Conservation (phyloP, 2,113 vertebrate species). For the Mastomys coucha region DNA sequence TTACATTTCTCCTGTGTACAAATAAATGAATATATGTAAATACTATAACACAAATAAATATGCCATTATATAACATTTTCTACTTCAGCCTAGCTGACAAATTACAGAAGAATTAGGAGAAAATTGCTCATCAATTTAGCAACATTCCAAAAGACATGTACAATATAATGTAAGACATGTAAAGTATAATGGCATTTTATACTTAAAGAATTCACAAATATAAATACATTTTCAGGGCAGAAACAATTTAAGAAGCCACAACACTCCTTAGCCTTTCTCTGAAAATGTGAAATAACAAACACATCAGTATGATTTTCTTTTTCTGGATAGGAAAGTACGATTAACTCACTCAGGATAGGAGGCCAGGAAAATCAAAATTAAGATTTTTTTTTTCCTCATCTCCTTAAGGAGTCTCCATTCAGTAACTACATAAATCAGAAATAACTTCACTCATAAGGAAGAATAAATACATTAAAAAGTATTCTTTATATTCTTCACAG, state of each 20-base stretch:
- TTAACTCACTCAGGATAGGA: slow-evolving; percentile 64
- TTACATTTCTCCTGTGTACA: background rate
- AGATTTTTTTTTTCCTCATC: background rate
- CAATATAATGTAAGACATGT: too few relatives aligned
- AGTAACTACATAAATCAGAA: background rate
- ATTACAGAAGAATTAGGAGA: background rate
- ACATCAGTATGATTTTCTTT: slow-evolving; percentile 73
- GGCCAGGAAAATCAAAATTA: background rate
- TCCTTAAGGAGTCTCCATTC: background rate
- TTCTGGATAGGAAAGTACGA: slow-evolving; percentile 62
- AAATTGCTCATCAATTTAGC: slow-evolving; percentile 31
- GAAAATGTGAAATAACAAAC: slow-evolving; percentile 69
- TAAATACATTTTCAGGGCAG: slow-evolving; percentile 55
- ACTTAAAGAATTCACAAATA: slow-evolving; percentile 56
- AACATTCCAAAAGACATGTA: slow-evolving; percentile 28
- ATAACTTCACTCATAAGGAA: background rate
- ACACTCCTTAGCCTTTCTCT: slow-evolving; percentile 36
- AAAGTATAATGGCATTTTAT: slow-evolving; percentile 27
- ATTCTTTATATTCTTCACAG: background rate
- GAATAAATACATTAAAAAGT: background rate
- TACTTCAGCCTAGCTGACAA: slow-evolving; percentile 6
- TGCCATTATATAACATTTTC: slow-evolving; percentile 18
- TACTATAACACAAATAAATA: slow-evolving; percentile 17
- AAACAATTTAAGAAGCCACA: slow-evolving; percentile 63
- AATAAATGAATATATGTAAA: background rate